Base-by-base conservation (phyloP, 2,113 vertebrate genomes). In the Megaptera novaeangliae region DNA sequence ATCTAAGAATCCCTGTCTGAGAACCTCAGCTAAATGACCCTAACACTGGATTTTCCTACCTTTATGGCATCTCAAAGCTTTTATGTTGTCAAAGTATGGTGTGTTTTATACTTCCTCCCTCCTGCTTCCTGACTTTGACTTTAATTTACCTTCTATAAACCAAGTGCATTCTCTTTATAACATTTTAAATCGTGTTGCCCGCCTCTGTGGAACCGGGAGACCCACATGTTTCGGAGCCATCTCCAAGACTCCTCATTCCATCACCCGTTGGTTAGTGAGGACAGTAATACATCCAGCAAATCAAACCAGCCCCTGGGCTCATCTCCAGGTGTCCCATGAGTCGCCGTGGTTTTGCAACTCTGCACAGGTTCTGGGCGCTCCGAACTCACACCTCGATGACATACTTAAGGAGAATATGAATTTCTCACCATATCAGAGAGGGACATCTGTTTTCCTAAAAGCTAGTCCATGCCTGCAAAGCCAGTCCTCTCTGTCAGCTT, bases 161-260 rank as follows among this genome's bases (percentile, higher is more conserved):
- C 55, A 97, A 95, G 96, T 94, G n/a, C 77, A 82, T 92, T 96
- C 93, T 93, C 88, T 97, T 88, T 63, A 27, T 91, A 95, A 97
- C 97, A 90, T 44, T 98, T 89, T 2, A 89, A 81, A 77, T 96
- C 89, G 89, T 96, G 85, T 94, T 95, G 92, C 85, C 94, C 46
- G 46, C 41, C 92, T 97, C 83, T 92, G 94, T 96, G 91, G 39
- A 85, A 97, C 64, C 25, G 96, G 94, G 91, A 83, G 91, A 86
- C 95, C 96, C 91, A 96, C 86, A 85, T 68, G 93, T 81, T 89
- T 97, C 91, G 98, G 98, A 98, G 96, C 96, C 98, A 98, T 96
- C 92, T 72, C 74, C 82, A 97, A 96, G 96, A 78, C 61, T 91
- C 95, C 95, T 98, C 87, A 12, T 11, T 0, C 83, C 72, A 27